Conservation (phyloP, 2,113 vertebrate genomes). For the Taurulus bubalis region DNA sequence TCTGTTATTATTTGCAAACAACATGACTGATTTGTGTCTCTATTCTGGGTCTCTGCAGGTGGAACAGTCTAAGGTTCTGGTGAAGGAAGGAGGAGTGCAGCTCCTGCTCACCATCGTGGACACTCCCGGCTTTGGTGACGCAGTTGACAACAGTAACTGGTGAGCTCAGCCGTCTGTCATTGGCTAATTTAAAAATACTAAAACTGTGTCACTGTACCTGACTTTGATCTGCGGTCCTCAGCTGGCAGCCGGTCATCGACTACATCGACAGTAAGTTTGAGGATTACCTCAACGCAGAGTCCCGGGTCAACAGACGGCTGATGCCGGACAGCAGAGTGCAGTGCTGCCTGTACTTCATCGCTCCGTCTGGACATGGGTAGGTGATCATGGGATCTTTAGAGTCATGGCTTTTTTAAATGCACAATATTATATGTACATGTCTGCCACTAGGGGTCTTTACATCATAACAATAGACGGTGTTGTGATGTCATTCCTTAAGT, state of each 20-base stretch:
- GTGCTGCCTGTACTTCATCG: conserved; percentile 97
- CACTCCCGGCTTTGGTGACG: conserved; percentile 96
- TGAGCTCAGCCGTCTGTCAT: conserved; percentile 66
- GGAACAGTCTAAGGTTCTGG: conserved; percentile 95
- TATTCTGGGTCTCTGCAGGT: conserved; percentile 81
- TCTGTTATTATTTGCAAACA: not conserved
- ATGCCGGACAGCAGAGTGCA: conserved; percentile 97
- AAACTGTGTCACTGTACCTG: not conserved
- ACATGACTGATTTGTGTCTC: not conserved
- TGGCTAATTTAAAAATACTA: not conserved
- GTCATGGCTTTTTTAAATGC: not conserved
- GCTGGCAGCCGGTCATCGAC: conserved; percentile 96
- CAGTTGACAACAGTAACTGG: conserved; percentile 98
- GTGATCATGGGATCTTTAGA: conserved; percentile 59
- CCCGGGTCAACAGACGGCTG: conserved; percentile 93
- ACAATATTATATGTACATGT: not conserved
- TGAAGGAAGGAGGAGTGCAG: conserved; percentile 97
- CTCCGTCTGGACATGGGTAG: conserved; percentile 96
- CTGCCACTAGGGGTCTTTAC: no score
- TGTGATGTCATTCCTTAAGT: no score
- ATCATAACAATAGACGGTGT: no score
- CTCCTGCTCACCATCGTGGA: conserved; percentile 96
- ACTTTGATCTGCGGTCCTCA: conserved; percentile 63
- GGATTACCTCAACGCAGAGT: conserved; percentile 97
- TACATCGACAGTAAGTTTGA: conserved; percentile 98